These are phyloP conservation scores for Eilema sororculum DNA, from an alignment of 2,888 invertebrate species.

Conservation along the genomic window DNA sequence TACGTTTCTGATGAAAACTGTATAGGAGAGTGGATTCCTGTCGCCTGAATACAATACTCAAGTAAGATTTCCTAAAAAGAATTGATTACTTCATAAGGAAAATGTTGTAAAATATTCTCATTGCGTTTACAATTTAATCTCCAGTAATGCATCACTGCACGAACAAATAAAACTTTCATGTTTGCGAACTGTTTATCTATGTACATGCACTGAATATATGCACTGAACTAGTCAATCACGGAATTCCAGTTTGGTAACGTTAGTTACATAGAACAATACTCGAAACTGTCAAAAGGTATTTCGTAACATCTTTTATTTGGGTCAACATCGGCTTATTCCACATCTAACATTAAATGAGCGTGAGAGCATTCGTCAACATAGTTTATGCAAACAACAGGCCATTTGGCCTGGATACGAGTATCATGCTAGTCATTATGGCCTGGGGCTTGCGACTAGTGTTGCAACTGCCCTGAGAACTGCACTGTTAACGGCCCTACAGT, in stretches of 20 bases:
- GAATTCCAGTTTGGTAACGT: constrained; percentile 34
- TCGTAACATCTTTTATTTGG: constrained; percentile 61
- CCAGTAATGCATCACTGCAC: constrained; percentile 9
- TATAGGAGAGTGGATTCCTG: neutral
- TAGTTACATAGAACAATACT: constrained; percentile 39
- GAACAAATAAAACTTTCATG: constrained; percentile 19
- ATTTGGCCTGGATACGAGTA: constrained; percentile 71
- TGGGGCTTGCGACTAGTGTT: constrained; percentile 60
- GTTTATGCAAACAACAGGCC: constrained; percentile 77
- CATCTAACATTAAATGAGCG: constrained; percentile 68
- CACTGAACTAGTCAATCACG: constrained; percentile 19
- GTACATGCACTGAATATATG: constrained; percentile 1
- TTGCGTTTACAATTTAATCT: constrained; percentile 7
- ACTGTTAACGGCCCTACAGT: constrained; percentile 65
- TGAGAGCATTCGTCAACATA: constrained; percentile 63
- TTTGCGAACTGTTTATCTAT: constrained; percentile 29
- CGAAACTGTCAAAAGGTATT: constrained; percentile 58
- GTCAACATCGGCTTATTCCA: constrained; percentile 61
- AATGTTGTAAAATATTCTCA: neutral
- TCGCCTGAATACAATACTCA: neutral
- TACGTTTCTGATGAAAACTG: no score
- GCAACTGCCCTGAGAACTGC: constrained; percentile 74
- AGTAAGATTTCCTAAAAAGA: neutral
- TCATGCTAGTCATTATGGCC: constrained; percentile 75
- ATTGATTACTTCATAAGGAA: neutral